Base-by-base conservation (phyloP, 2,797 vertebrate genomes). In the Sciurus vulgaris region DNA sequence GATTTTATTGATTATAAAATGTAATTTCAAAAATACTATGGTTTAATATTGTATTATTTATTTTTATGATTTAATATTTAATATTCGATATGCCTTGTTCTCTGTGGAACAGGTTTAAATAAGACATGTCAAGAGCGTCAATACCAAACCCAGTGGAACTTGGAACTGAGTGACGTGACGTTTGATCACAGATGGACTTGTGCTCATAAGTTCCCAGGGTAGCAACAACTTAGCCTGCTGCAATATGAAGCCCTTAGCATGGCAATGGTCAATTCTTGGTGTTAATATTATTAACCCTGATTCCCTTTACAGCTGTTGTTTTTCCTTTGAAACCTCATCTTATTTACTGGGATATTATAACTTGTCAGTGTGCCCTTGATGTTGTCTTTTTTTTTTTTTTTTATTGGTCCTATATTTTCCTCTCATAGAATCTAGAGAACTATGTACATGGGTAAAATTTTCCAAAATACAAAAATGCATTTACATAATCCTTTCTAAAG, bases 401-500 rank as follows among this genome's bases (percentile, higher is more conserved):
- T 47, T 76, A 5, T 59, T 74, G 26, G 24, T 67, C 30, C 26
- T 77, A 10, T 28, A 82, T 82, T 92, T 92, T 83, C 77, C 14
- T 86, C 24, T 88, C 47, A 77, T 5, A 67, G 4, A 38, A n/a
- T 72, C 30, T 69, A 69, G 9, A 79, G 56, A 79, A 92, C 13
- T 63, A 70, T 15, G 30, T 22, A 47, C 35, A 70, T 49, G 13
- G 5, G 4, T 54, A 61, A 87, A 35, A 0, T 14, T 86, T 9
- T 49, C 24, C 17, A 2, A 74, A 54, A 79, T 65, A 54, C 13
- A 85, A 92, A 83, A 63, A 47, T 49, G 24, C 7, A 67, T 54
- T 89, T 89, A 47, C 30, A 56, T 18, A 54, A 78, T 92, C 22
- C 67, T 87, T 56, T 93, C 54, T 85, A 47, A 95, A 88, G 78